These are phyloP conservation scores for Venustaconcha ellipsiformis DNA, from an alignment of 1,140 invertebrate genomes.

Conservation along the genomic window DNA sequence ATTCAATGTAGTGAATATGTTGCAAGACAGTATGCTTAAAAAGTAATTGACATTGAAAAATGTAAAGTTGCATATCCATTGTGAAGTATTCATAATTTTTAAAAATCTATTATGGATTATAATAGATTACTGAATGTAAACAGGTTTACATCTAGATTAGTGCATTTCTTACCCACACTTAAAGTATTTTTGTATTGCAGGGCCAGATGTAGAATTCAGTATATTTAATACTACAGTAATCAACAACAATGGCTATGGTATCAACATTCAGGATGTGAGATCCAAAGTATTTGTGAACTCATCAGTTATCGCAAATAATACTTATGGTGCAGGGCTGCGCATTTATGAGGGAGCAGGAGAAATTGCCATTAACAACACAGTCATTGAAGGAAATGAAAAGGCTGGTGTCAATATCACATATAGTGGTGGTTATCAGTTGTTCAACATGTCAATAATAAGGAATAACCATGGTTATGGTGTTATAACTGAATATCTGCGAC, in stretches of 20 bases:
- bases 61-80: no score
- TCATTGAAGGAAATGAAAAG: constrained; percentile 54
- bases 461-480: constrained; percentile 63
- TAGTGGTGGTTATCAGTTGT: constrained; percentile 88
- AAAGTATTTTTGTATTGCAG: constrained; percentile 35
- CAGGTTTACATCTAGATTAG: no score
- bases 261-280: constrained; percentile 65
- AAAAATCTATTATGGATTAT: no score
- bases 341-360: constrained; percentile 66
- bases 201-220: constrained; percentile 55
- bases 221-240: constrained; percentile 57
- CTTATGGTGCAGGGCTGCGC: constrained; percentile 64
- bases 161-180: no score
- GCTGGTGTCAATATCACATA: constrained; percentile 83
- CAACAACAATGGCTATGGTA: constrained; percentile 64
- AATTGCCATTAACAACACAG: constrained; percentile 60
- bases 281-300: constrained; percentile 62
- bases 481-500: constrained; percentile 54
- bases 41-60: no score
- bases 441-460: constrained; percentile 82
- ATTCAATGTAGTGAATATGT: no score
- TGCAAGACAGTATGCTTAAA: no score
- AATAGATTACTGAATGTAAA: no score
- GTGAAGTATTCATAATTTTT: no score
- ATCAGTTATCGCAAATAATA: constrained; percentile 56